These are phyloP conservation scores for Eonycteris spelaea DNA, from an alignment of 2,113 vertebrate species.

Conservation along the genomic window DNA sequence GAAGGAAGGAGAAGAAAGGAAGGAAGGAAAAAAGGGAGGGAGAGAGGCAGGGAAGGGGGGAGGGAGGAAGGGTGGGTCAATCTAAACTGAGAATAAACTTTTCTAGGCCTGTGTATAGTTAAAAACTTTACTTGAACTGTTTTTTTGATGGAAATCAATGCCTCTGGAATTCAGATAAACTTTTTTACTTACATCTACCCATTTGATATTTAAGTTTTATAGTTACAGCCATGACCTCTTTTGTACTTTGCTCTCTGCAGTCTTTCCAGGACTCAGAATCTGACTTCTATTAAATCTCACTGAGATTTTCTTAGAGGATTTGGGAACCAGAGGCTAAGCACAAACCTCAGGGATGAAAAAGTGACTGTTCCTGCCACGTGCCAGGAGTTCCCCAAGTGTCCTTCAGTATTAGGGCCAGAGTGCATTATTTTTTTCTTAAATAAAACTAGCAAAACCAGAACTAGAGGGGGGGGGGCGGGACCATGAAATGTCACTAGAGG, in stretches of 20 bases:
- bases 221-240: background rate
- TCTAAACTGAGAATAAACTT: background rate
- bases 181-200: background rate
- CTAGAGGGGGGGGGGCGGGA: background rate
- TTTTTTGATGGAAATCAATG: background rate
- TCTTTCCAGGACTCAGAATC: background rate
- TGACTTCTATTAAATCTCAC: background rate
- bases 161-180: background rate
- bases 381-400: background rate
- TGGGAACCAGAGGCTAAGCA: background rate
- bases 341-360: background rate
- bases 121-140: background rate
- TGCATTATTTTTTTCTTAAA: background rate
- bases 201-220: background rate
- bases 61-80: too few species aligned
- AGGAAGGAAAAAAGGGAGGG: background rate
- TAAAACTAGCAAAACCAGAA: background rate
- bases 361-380: background rate
- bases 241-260: background rate
- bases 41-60: background rate
- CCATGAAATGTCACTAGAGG: background rate
- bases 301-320: background rate
- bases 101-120: background rate
- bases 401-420: background rate
- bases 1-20: background rate